Evolutionary conservation across 1,140 invertebrate genomes (phyloP), one percentile per base, ranked within the genome.

Genomic region (Anastrepha ludens): DNA sequence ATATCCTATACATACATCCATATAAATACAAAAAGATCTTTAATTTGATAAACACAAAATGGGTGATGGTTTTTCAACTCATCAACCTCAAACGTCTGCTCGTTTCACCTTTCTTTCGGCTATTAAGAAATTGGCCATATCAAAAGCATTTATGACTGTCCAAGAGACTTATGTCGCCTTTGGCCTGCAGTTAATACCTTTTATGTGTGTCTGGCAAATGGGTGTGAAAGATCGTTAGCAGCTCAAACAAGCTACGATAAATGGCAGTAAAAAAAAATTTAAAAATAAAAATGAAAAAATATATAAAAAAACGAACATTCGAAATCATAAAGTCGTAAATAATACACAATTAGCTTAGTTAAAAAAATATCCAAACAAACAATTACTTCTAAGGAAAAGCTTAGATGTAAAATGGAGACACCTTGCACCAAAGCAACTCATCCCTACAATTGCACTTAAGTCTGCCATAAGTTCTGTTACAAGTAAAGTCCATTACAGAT

Each of bases 111-210:
- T 67, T 67, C 67, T 2, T 50, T 47, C 67, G 17, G 13, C 6
- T n/a, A 74, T 74, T 74, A 74, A 74, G 39, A 41, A 74, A 74
- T 74, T 74, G 67, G 41, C 67, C 67, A 74, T 47, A 74, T 74
- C 67, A 74, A 74, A 74, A 0, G 39, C 67, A 67, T 67, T 67
- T 67, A 67, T 20, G 64, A 67, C 64, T 3, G 29, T 67, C 64
- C 64, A 39, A 67, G 64, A n/a, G 7, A 39, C 64, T 67, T 67
- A 67, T 67, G 64, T 67, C 64, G 64, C 29, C 64, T 67, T 41
- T 67, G 64, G 20, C 64, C 64, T 4, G 29, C 64, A 39, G 64
- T 67, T 67, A 67, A 67, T 67, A 67, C 64, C 64, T 17, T 74
- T 47, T 74, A 47, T 47, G 44, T 47, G 41, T 74, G 67, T 74